phyloP scores from a whole-genome alignment of 2,797 vertebrate genomes.

The Coregonus suidteri region DNA sequence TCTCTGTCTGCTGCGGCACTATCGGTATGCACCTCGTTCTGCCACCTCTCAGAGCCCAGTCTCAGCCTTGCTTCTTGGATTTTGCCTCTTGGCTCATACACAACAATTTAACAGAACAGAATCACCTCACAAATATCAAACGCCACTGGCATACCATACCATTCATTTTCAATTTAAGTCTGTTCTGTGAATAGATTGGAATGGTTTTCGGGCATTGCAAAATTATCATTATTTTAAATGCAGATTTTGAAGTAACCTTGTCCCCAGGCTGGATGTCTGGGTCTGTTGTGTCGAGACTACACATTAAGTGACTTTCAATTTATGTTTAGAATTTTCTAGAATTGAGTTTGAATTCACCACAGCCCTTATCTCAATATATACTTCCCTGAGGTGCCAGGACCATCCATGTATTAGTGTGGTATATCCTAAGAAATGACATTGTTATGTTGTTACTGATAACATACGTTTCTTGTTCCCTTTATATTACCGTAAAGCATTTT shows the following conservation, averaged over 20 bases:
- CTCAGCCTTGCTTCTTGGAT: conserved; percentile 23
- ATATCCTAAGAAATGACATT: neutral
- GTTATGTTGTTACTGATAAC: neutral
- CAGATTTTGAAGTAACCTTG: too few relatives aligned
- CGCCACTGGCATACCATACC: neutral
- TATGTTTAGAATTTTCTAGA: conserved; percentile 1
- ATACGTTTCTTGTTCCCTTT: neutral
- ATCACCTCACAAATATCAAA: neutral
- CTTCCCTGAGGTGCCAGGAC: neutral
- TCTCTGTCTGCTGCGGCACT: conserved; percentile 59
- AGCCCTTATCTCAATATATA: neutral
- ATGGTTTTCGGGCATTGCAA: neutral
- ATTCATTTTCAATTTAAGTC: neutral
- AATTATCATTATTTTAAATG: neutral
- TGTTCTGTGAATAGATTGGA: neutral
- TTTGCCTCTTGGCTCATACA: neutral
- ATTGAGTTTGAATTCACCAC: neutral
- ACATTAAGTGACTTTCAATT: conserved; percentile 23
- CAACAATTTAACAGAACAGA: neutral
- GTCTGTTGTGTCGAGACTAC: neutral
- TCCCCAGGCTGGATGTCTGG: neutral
- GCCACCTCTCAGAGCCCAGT: conserved; percentile 62
- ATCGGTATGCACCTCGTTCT: conserved; percentile 68
- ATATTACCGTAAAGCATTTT: neutral
- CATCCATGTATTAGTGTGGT: too few relatives aligned